Percentiles rank a stretch among this genome's conserved stretches.
phyloP scores from a whole-genome alignment of 2,113 vertebrate species.

The Elaphurus davidianus region DNA sequence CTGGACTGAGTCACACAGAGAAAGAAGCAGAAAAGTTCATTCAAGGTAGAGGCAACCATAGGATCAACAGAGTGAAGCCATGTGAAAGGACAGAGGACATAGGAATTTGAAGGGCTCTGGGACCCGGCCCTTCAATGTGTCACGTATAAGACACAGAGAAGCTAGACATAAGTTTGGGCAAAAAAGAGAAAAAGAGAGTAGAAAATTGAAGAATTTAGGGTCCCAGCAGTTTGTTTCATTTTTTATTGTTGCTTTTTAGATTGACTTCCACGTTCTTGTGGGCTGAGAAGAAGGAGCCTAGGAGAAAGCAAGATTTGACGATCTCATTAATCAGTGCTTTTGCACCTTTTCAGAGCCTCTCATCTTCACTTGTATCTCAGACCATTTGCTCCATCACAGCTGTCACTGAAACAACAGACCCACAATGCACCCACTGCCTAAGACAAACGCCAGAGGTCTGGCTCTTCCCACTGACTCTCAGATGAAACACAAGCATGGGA shows the following conservation, averaged over 20 bases:
- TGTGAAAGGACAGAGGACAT: neutral
- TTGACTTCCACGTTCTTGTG: neutral
- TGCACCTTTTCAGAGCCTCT: neutral
- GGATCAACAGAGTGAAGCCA: neutral
- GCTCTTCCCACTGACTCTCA: neutral
- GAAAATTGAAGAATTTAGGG: neutral
- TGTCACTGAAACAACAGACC: neutral
- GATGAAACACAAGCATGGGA: neutral
- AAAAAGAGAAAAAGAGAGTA: neutral
- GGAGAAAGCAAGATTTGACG: neutral
- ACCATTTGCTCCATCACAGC: neutral
- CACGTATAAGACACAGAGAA: neutral
- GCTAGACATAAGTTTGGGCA: neutral
- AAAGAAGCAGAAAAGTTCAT: neutral
- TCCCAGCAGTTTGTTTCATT: neutral
- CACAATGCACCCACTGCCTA: neutral
- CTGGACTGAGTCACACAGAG: neutral
- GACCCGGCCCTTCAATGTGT: accelerated
- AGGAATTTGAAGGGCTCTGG: neutral
- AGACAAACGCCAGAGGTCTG: neutral
- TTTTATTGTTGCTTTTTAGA: neutral
- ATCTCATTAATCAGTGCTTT: neutral
- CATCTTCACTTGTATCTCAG: neutral
- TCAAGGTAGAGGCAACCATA: neutral
- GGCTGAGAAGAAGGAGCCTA: neutral